Percentiles rank a stretch among this genome's conserved stretches.
These are phyloP conservation scores for Tethya wilhelma DNA, from an alignment of 37 sponge, comb jelly and placozoan genomes.

Conservation along the genomic window DNA sequence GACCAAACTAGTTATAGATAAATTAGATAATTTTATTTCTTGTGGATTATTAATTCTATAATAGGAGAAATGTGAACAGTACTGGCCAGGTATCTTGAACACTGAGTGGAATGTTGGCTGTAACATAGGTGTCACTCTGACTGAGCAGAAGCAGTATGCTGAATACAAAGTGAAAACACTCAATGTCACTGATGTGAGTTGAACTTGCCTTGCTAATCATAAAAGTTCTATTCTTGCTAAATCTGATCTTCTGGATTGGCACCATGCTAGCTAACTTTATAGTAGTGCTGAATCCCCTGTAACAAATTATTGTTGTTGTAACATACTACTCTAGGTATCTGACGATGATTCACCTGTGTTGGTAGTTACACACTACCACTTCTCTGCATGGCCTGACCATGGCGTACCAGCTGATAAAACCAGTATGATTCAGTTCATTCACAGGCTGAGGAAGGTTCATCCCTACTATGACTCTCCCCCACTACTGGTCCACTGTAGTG, in stretches of 20 bases:
- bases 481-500: slow-evolving; percentile 86
- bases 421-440: slow-evolving; percentile 69
- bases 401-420: slow-evolving; percentile 77
- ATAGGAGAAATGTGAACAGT: slow-evolving; percentile 80
- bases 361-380: slow-evolving; percentile 72
- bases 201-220: background rate
- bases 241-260: background rate
- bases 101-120: slow-evolving; percentile 26
- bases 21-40: too few species aligned
- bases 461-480: slow-evolving; percentile 26
- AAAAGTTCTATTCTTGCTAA: background rate
- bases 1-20: too few species aligned
- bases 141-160: slow-evolving; percentile 40
- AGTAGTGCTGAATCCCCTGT: too few species aligned
- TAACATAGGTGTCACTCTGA: slow-evolving; percentile 57
- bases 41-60: too few species aligned
- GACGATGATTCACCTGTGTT: slow-evolving; percentile 3
- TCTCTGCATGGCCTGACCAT: slow-evolving; percentile 87
- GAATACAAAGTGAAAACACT: slow-evolving; percentile 70
- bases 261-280: background rate
- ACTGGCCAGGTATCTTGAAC: slow-evolving; percentile 68
- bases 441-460: slow-evolving; percentile 46
- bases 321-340: background rate
- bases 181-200: slow-evolving; percentile 41
- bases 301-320: background rate